Percentiles rank a stretch among this genome's conserved stretches.
phyloP scores from a whole-genome alignment of 2,888 invertebrate species.

The Tachystola acroxantha region DNA sequence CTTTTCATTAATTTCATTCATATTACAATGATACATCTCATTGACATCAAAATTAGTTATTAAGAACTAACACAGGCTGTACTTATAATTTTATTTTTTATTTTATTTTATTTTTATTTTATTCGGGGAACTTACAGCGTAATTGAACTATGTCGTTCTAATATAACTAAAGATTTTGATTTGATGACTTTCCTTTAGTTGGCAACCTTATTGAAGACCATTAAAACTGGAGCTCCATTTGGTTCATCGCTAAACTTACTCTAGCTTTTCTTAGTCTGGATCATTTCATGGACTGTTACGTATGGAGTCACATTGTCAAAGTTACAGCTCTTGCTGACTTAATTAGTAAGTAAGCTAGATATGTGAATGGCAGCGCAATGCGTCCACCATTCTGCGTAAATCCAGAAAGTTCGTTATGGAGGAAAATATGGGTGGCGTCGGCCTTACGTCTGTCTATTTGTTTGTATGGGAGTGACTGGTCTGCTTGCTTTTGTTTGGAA shows the following conservation, averaged over 20 bases:
- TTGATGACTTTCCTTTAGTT: too few relatives aligned
- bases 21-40: too few relatives aligned
- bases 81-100: too few relatives aligned
- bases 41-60: too few relatives aligned
- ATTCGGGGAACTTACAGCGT: too few relatives aligned
- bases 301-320: conserved; percentile 75
- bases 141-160: too few relatives aligned
- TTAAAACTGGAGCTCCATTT: neutral
- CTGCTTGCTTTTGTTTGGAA: conserved; percentile 1
- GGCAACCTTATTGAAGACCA: neutral
- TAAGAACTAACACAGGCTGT: too few relatives aligned
- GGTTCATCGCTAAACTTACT: conserved; percentile 6
- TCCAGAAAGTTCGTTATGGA: conserved; percentile 69
- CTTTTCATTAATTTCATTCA: too few relatives aligned
- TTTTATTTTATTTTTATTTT: too few relatives aligned
- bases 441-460: conserved; percentile 13
- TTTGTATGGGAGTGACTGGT: conserved; percentile 1
- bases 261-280: conserved; percentile 38
- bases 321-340: conserved; percentile 76
- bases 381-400: conserved; percentile 55
- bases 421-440: conserved; percentile 66
- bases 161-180: too few relatives aligned
- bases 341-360: conserved; percentile 75
- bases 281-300: conserved; percentile 50
- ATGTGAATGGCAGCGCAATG: conserved; percentile 77